Evolutionary conservation across 2,113 vertebrate genomes (phyloP), one percentile per base, ranked within the genome.

Genomic region (Engystomops pustulosus): DNA sequence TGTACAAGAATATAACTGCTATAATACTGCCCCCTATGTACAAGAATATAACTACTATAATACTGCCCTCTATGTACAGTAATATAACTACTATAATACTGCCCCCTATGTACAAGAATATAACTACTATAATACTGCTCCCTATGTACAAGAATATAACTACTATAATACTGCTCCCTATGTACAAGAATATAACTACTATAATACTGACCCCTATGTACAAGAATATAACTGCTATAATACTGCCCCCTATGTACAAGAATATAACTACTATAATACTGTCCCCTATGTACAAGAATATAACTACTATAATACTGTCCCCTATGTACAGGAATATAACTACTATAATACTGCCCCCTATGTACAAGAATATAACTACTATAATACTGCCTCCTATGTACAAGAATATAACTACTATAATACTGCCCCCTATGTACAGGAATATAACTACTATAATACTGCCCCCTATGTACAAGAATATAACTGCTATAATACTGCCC

Each of bases 251-350:
- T 58, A 58, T 58, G n/a, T 58, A 58, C 53, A 58, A 58, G 47
- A 49, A 49, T 49, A 49, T 49, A 53, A 53, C 51, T 58, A 58
- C 53, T 58, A 58, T 58, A 58, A 58, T 58, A 58, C 53, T 60
- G 55, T n/a, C 25, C 18, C 55, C 25, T 60, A 27, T 25, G 11
- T 60, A 60, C 25, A 60, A 60, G 23, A 60, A 60, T 60, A 60
- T 60, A 60, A 60, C 55, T 58, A 58, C 53, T 58, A 58, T 49
- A 49, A 49, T 18, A 18, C 47, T 49, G 15, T n/a, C 47, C 18
- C 47, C 47, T 49, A 49, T 49, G 47, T 49, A 49, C 47, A 49
- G 18, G 47, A 49, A 49, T 49, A 49, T 49, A 49, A 49, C 47
- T 49, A 49, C 47, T 49, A 49, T 49, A 49, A 49, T 49, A 49